These are phyloP conservation scores for Amphiduros pacificus DNA, from an alignment of 2,888 invertebrate species.

Conservation along the genomic window DNA sequence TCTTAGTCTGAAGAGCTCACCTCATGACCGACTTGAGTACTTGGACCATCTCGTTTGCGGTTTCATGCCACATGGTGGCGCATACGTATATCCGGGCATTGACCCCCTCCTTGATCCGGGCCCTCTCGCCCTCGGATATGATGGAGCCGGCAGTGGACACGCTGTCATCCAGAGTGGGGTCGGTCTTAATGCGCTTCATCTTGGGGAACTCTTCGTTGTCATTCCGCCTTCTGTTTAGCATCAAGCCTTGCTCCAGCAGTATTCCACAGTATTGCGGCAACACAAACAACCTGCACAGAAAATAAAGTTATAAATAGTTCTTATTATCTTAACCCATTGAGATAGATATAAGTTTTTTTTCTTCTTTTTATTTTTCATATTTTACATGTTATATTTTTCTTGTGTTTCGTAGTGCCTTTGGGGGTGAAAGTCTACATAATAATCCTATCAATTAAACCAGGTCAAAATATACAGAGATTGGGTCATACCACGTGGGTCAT, in stretches of 20 bases:
- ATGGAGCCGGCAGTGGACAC: constrained; percentile 29
- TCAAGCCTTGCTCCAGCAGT: constrained; percentile 93
- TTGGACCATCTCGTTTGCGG: constrained; percentile 34
- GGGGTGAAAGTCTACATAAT: no score
- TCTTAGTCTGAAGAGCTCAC: no score
- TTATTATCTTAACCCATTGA: no score
- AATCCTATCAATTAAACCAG: no score
- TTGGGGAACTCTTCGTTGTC: constrained; percentile 67
- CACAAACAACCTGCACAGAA: constrained; percentile 71
- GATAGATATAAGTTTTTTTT: no score
- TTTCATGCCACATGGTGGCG: constrained; percentile 37
- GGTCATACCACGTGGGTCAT: no score
- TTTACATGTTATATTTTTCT: no score
- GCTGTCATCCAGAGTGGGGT: constrained; percentile 24
- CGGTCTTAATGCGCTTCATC: constrained; percentile 6
- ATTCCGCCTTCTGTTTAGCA: constrained; percentile 84
- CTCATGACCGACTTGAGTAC: constrained; percentile 36
- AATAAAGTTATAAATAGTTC: neutral
- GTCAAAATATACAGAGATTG: no score
- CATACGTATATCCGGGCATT: constrained; percentile 32
- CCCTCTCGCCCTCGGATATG: constrained; percentile 29
- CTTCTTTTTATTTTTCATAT: no score
- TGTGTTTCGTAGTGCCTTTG: no score
- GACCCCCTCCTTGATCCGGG: constrained; percentile 27
- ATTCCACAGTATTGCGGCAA: constrained; percentile 90